Conservation (phyloP, 2,888 invertebrate species). For the Baccha elongata region DNA sequence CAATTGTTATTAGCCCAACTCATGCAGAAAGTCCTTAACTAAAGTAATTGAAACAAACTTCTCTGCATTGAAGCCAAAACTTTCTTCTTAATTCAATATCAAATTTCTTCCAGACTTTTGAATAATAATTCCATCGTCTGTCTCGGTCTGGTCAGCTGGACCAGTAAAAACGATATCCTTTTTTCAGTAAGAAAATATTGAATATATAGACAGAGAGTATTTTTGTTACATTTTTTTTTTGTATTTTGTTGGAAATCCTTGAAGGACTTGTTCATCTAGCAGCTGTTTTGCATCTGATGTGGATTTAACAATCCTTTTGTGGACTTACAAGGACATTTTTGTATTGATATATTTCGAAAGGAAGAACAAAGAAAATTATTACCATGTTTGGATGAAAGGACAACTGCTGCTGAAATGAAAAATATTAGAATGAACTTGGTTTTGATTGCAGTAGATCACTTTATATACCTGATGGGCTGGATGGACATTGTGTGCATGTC, state of each 20-base stretch:
- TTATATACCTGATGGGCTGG: conserved; percentile 11
- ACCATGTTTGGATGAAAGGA: conserved; percentile 46
- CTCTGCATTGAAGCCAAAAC: conserved; percentile 6
- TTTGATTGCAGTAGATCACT: conserved; percentile 42
- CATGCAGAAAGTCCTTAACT: conserved; percentile 55
- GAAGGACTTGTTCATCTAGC: conserved; percentile 1
- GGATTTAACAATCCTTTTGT: conserved; percentile 39
- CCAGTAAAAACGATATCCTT: neutral
- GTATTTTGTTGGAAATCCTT: neutral
- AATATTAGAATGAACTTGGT: conserved; percentile 46
- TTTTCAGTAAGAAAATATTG: conserved; percentile 29
- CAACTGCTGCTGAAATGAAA: conserved; percentile 48
- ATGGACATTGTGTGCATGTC: neutral
- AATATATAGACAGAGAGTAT: conserved; percentile 14
- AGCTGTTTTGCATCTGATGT: conserved; percentile 46
- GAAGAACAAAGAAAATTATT: conserved; percentile 11
- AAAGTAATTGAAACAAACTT: conserved; percentile 56
- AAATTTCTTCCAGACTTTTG: conserved; percentile 48
- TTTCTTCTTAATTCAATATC: conserved; percentile 55
- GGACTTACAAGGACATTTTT: conserved; percentile 16
- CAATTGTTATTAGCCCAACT: conserved; percentile 43
- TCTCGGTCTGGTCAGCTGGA: conserved; percentile 6
- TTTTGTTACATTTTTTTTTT: conserved; percentile 12
- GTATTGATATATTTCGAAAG: neutral
- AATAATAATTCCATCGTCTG: conserved; percentile 52